phyloP scores from a whole-genome alignment of 2,113 vertebrate species.

The Equus przewalskii region DNA sequence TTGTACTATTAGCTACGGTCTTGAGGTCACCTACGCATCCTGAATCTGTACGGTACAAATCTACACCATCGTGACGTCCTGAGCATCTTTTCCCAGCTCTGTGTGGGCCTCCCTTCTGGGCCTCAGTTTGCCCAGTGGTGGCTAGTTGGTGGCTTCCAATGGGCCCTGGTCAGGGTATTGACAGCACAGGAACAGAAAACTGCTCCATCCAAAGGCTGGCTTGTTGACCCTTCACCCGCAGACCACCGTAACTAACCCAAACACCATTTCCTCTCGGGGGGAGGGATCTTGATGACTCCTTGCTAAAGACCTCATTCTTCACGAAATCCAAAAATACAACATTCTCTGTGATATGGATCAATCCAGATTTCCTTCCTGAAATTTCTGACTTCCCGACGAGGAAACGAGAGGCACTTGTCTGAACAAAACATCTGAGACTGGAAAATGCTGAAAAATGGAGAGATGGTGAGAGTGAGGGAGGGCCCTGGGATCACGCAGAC shows the following conservation, averaged over 20 bases:
- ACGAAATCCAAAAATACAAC: neutral
- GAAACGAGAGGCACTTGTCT: neutral
- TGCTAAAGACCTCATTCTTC: neutral
- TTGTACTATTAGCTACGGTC: neutral
- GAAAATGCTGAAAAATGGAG: neutral
- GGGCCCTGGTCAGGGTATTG: neutral
- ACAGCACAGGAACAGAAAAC: neutral
- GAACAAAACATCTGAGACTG: constrained; percentile 51
- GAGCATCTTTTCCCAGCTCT: neutral
- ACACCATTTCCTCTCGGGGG: neutral
- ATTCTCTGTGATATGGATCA: neutral
- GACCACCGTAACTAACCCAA: too few relatives aligned
- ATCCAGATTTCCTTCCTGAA: constrained; percentile 75
- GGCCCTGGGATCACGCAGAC: neutral
- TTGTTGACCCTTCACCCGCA: neutral
- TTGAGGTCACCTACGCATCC: neutral
- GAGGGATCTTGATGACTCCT: neutral
- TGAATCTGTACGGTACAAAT: rapidly evolving
- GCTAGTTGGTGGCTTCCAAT: too few relatives aligned
- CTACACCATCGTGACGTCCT: rapidly evolving
- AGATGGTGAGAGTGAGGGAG: neutral
- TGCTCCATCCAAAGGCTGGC: rapidly evolving
- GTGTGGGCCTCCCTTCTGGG: neutral
- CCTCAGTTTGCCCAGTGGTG: too few relatives aligned
- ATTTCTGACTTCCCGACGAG: constrained; percentile 49